Evolutionary conservation across 2,113 vertebrate genomes (phyloP).

Genomic region (Protomyctophum bolini): DNA sequence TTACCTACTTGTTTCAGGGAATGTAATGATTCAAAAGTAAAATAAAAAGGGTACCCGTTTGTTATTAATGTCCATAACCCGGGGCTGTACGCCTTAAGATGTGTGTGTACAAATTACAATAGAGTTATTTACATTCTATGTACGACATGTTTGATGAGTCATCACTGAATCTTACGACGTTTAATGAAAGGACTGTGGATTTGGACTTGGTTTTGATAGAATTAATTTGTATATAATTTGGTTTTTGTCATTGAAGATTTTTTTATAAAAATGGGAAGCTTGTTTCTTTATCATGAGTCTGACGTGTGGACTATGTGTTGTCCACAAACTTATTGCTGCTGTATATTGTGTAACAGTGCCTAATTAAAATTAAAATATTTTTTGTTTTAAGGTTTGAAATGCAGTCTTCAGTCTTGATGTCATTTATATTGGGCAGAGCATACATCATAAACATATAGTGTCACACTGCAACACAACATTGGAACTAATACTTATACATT

Average conservation of each 20-base stretch:
- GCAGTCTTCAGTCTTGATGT: no score
- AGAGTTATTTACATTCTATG: background rate
- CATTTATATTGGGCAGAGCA: no score
- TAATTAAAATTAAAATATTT: slow-evolving; percentile 18
- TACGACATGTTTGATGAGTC: background rate
- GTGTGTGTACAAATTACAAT: background rate
- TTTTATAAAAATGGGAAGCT: background rate
- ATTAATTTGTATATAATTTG: slow-evolving; percentile 52
- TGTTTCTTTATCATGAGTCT: slow-evolving; percentile 1
- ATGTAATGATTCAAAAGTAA: background rate
- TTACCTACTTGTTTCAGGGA: slow-evolving; percentile 25
- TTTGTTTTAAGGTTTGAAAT: no score
- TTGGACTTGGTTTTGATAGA: slow-evolving; percentile 1
- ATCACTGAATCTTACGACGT: background rate
- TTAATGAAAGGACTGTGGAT: slow-evolving; percentile 13
- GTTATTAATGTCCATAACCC: background rate
- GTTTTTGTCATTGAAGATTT: slow-evolving; percentile 7
- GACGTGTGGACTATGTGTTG: slow-evolving; percentile 6
- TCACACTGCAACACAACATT: no score
- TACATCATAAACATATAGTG: no score
- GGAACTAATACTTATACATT: no score
- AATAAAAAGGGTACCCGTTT: background rate
- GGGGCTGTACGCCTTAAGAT: background rate
- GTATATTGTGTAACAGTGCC: background rate
- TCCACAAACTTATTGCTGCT: slow-evolving; percentile 10